Evolutionary conservation across 2,888 invertebrate species (phyloP).

Genomic region (Dyspetes luteomarginatus): DNA sequence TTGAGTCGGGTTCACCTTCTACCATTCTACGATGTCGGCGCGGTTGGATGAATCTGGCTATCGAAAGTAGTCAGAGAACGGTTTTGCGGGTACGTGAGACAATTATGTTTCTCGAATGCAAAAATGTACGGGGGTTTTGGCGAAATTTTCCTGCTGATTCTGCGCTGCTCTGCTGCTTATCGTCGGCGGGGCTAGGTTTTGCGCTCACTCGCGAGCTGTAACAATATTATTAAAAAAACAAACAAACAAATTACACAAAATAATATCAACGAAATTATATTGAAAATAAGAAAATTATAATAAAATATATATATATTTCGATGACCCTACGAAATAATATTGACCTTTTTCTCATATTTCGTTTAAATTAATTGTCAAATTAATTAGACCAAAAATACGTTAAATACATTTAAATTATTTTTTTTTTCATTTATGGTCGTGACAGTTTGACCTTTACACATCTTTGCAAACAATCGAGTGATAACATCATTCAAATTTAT

Average conservation of each 20-base stretch:
- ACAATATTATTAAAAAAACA: constrained; percentile 14
- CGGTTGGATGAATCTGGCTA: constrained; percentile 80
- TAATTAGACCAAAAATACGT: no score
- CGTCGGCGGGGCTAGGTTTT: constrained; percentile 82
- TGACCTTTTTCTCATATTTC: no score
- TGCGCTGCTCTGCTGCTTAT: constrained; percentile 82
- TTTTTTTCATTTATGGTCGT: no score
- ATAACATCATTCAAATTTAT: no score
- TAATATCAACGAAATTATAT: neutral
- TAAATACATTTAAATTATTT: no score
- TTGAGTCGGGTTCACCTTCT: constrained; percentile 93
- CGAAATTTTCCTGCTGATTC: constrained; percentile 81
- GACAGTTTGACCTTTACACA: no score
- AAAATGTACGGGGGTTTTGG: constrained; percentile 70
- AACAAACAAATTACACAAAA: neutral
- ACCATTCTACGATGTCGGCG: constrained; percentile 90
- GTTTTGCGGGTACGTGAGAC: constrained; percentile 67
- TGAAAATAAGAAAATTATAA: no score
- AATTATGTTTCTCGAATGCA: constrained; percentile 67
- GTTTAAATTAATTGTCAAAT: no score
- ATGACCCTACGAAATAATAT: no score
- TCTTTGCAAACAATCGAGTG: no score
- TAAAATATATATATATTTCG: no score
- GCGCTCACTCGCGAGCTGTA: constrained; percentile 82
- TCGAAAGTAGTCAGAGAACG: constrained; percentile 72